Base-by-base conservation (phyloP, 1,140 invertebrate genomes). In the Rhopalosiphum padi region DNA sequence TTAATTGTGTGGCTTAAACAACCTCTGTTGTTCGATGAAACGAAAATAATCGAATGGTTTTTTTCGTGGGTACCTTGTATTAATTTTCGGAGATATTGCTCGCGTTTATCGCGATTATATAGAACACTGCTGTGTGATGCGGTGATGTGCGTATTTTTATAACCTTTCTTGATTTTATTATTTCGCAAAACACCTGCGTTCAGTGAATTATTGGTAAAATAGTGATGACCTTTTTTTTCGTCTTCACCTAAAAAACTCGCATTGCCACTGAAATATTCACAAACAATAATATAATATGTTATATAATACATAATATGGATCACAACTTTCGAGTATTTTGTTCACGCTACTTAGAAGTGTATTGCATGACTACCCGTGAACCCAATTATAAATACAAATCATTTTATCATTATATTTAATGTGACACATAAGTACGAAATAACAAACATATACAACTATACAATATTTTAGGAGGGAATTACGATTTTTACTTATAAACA, bases 21-120 rank as follows among this genome's bases (percentile, higher is more conserved):
- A 89, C 21, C 48, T n/a, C 86, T 23, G 48, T 53, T 35, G 48
- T 89, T 53, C 87, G 53, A 53, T 48, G 48, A 89, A 48, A 53
- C 87, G 23, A 89, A 55, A 41, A 53, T 55, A 37, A 89, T 89
- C 51, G 22, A 55, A 89, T 55, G 51, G 35, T 89, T 89, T 89
- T 22, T 37, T 89, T n/a, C 8, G 46, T 51, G 48, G 15, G 30
- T 53, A 55, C 51, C 35, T 23, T 51, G 2, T 51, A 18, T 21
- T 2, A 21, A 51, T 51, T 18, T 3, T 55, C 1, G 23, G 88
- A 25, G 18, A 41, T 89, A 89, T 53, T 53, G 35, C 22, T 9
- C 9, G 46, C 6, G 88, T 55, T 22, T 35, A 55, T 55, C 35
- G 55, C 48, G 7, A 3, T 2, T 22, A 2, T 35, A 22, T 2